Conservation (phyloP, 1,140 invertebrate genomes). For the Zophobas atratus region DNA sequence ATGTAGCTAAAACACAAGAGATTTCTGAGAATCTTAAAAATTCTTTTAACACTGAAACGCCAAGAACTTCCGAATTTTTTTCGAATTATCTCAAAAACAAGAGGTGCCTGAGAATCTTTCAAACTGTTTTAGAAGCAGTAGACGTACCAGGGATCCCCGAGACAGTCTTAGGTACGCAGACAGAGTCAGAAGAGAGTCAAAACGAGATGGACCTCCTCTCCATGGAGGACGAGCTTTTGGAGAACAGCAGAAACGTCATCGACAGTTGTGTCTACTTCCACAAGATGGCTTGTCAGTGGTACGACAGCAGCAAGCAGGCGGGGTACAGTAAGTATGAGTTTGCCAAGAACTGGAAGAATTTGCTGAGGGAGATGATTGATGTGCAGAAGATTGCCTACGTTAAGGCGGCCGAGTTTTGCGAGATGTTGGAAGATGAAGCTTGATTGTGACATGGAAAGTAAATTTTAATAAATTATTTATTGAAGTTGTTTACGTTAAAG, state of each 20-base stretch:
- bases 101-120: too few species aligned
- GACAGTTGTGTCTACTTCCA: slow-evolving; percentile 64
- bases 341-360: slow-evolving; percentile 60
- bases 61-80: too few species aligned
- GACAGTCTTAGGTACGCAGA: slow-evolving; percentile 97
- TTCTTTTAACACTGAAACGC: too few species aligned
- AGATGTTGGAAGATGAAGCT: slow-evolving; percentile 45
- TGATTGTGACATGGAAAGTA: slow-evolving; percentile 13
- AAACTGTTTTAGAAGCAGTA: too few species aligned
- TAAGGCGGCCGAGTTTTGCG: slow-evolving; percentile 59
- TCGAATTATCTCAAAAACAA: too few species aligned
- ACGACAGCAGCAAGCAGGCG: slow-evolving; percentile 56
- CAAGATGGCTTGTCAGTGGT: slow-evolving; percentile 61
- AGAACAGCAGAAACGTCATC: slow-evolving; percentile 61
- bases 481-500: background rate
- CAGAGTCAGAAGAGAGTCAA: slow-evolving; percentile 76
- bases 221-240: slow-evolving; percentile 59
- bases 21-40: too few species aligned
- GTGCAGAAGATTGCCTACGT: slow-evolving; percentile 60
- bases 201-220: slow-evolving; percentile 46
- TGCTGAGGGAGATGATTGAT: slow-evolving; percentile 62
- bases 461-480: slow-evolving; percentile 32
- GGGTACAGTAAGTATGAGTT: slow-evolving; percentile 59
- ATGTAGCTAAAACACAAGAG: too few species aligned
- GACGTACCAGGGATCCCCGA: too few species aligned